phyloP scores from a whole-genome alignment of 2,797 vertebrate genomes.

The Allobates femoralis region DNA sequence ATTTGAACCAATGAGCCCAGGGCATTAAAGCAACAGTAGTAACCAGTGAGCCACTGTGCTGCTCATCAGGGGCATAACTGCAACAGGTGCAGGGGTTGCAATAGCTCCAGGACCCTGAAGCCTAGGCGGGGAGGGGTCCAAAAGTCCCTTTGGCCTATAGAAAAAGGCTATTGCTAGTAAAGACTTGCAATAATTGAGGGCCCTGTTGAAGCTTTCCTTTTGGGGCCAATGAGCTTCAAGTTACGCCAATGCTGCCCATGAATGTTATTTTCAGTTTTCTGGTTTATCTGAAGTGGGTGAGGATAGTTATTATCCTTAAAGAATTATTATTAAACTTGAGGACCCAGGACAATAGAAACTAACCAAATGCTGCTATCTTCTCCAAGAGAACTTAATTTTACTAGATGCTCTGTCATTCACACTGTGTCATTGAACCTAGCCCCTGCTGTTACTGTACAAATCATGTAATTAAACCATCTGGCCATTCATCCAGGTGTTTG shows the following conservation, averaged over 20 bases:
- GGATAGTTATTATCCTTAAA: background rate
- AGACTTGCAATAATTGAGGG: too few relatives aligned
- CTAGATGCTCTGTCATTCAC: background rate
- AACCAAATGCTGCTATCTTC: background rate
- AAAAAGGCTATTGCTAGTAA: too few relatives aligned
- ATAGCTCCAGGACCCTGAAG: too few relatives aligned
- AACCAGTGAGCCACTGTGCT: too few relatives aligned
- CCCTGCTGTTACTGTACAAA: conserved; percentile 36
- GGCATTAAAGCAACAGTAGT: too few relatives aligned
- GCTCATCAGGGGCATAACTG: too few relatives aligned
- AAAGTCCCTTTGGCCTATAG: too few relatives aligned
- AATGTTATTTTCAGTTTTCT: background rate
- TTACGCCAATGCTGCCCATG: background rate
- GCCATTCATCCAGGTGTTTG: conserved; percentile 13
- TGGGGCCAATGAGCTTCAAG: background rate
- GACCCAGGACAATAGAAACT: background rate
- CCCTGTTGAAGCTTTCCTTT: too few relatives aligned
- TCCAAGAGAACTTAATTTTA: background rate
- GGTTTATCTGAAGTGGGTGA: background rate
- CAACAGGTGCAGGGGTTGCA: too few relatives aligned
- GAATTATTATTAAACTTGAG: background rate
- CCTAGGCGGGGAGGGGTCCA: too few relatives aligned
- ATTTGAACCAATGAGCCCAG: too few relatives aligned
- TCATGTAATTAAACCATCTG: conserved; percentile 56
- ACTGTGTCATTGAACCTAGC: background rate